Conservation (phyloP, 2,888 invertebrate species). For the Chrysolina haemoptera region DNA sequence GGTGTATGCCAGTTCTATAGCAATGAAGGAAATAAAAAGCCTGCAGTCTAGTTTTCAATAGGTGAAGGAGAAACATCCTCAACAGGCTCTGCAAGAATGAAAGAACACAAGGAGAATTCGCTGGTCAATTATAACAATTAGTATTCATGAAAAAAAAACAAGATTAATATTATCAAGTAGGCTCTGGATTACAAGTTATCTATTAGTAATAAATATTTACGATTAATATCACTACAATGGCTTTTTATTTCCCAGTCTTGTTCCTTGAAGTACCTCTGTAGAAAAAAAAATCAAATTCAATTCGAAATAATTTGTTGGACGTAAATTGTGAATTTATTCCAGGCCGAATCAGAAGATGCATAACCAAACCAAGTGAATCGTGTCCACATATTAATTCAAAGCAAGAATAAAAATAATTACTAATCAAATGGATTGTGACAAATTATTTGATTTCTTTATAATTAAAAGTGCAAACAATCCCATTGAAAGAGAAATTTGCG, state of each 20-base stretch:
- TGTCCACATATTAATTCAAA: no score
- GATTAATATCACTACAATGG: background rate
- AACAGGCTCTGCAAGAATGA: background rate
- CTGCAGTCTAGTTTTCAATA: background rate
- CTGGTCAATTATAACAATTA: background rate
- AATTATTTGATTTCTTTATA: no score
- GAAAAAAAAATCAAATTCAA: background rate
- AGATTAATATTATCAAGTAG: no score
- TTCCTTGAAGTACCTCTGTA: no score
- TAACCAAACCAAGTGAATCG: no score
- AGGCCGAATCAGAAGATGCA: no score
- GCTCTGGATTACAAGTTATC: no score
- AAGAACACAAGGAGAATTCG: background rate
- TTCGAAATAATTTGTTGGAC: background rate
- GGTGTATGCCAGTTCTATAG: conserved; percentile 38
- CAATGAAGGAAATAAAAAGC: background rate
- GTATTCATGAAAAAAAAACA: background rate
- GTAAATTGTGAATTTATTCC: no score
- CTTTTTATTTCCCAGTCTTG: background rate
- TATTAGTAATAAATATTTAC: no score
- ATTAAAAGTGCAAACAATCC: no score
- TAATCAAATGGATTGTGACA: background rate
- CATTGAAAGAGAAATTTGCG: background rate
- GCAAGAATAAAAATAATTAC: no score
- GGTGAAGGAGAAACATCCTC: background rate